Evolutionary conservation across 2,113 vertebrate species (phyloP).

Genomic region (Hystrix brachyura): DNA sequence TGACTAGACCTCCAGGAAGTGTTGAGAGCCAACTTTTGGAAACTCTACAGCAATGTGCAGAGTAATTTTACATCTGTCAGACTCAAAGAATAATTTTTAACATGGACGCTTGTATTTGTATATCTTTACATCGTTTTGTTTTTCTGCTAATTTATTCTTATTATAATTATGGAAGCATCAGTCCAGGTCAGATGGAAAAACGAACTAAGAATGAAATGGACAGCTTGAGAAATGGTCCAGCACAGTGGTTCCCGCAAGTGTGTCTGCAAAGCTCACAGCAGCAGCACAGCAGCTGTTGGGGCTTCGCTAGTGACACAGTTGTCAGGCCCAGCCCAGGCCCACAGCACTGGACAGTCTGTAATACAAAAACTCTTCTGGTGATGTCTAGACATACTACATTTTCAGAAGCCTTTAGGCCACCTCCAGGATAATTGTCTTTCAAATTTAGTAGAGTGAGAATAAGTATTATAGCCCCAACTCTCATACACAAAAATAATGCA

Average conservation of each 20-base stretch:
- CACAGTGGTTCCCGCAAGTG: neutral
- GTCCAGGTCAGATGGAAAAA: neutral
- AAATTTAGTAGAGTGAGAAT: neutral
- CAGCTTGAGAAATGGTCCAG: conserved; percentile 5
- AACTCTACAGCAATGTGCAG: neutral
- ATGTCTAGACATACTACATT: neutral
- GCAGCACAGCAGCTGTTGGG: too few species aligned
- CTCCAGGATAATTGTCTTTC: neutral
- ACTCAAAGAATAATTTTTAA: neutral
- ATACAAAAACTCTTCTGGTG: neutral
- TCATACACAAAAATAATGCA: neutral
- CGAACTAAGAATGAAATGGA: neutral
- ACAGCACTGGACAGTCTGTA: neutral
- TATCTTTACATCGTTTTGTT: neutral
- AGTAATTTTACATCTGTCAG: neutral
- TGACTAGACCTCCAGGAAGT: neutral
- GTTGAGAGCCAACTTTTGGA: neutral
- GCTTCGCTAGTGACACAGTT: neutral
- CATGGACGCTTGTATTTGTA: neutral
- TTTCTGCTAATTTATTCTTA: neutral
- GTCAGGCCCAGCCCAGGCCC: neutral
- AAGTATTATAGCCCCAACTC: neutral
- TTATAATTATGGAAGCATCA: conserved; percentile 2
- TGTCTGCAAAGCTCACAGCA: neutral
- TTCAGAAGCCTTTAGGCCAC: neutral